A percentile compares a stretch with the other conserved stretches of the same genome.
Evolutionary conservation across 2,797 vertebrate species (phyloP).

Genomic region (Argyrosomus regius): DNA sequence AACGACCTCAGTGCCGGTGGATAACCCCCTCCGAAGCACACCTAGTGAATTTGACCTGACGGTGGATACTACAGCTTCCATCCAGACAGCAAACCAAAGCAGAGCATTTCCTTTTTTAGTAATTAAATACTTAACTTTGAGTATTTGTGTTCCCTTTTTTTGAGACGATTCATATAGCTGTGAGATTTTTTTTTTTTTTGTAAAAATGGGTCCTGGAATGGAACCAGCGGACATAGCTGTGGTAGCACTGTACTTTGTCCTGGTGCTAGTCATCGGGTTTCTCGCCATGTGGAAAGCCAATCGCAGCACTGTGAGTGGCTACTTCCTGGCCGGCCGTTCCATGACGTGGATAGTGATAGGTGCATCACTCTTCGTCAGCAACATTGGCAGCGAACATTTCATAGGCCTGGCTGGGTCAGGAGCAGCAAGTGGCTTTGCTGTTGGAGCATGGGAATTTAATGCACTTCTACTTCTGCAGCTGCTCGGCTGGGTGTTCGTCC

Average conservation of each 20-base stretch:
- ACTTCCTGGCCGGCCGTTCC: constrained; percentile 98
- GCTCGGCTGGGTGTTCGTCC: constrained; percentile 98
- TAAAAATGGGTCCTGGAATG: constrained; percentile 90
- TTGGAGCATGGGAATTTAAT: constrained; percentile 99
- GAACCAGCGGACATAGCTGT: constrained; percentile 95
- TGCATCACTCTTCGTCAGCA: constrained; percentile 98
- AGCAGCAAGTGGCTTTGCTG: constrained; percentile 97
- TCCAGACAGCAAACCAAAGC: constrained; percentile 96
- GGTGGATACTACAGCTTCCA: constrained; percentile 84
- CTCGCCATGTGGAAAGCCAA: constrained; percentile 98
- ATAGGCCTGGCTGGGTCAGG: constrained; percentile 98
- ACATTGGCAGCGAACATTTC: constrained; percentile 99
- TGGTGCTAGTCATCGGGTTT: constrained; percentile 95
- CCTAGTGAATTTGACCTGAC: constrained; percentile 77
- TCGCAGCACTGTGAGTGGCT: constrained; percentile 96
- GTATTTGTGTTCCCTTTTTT: constrained; percentile 10
- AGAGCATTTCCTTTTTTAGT: constrained; percentile 68
- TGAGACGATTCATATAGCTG: constrained; percentile 22
- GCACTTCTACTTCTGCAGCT: constrained; percentile 97
- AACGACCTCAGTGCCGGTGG: constrained; percentile 91
- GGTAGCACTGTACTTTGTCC: constrained; percentile 95
- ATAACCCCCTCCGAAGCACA: constrained; percentile 86
- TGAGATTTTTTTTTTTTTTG: constrained; percentile 30
- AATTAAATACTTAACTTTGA: constrained; percentile 20
- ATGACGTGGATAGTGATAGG: constrained; percentile 97